These are phyloP conservation scores for Rhizomys pruinosus DNA, from an alignment of 2,113 vertebrate species.

Conservation along the genomic window DNA sequence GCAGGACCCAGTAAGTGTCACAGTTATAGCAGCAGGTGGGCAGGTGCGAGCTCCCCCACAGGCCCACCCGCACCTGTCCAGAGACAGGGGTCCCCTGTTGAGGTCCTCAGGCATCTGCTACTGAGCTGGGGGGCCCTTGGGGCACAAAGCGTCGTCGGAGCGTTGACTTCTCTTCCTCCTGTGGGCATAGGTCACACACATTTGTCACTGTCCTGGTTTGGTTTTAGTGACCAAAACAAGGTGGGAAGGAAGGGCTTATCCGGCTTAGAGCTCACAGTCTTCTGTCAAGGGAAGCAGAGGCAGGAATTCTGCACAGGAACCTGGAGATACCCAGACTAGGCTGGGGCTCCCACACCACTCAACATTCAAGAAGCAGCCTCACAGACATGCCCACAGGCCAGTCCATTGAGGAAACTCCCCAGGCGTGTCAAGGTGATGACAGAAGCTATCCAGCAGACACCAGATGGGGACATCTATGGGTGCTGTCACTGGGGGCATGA, in stretches of 20 bases:
- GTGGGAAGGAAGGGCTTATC: too few species aligned
- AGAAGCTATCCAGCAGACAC: too few species aligned
- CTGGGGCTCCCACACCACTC: too few species aligned
- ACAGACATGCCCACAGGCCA: too few species aligned
- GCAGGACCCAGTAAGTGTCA: background rate
- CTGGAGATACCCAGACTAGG: too few species aligned
- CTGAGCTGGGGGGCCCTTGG: slow-evolving; percentile 35
- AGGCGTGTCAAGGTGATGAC: too few species aligned
- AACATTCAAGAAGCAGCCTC: too few species aligned
- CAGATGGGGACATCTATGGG: rapidly evolving
- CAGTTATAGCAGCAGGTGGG: slow-evolving; percentile 56
- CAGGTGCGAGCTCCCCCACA: background rate
- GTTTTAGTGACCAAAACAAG: too few species aligned
- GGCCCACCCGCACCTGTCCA: background rate
- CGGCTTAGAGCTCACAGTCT: too few species aligned
- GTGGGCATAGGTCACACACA: background rate
- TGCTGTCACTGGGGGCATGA: background rate
- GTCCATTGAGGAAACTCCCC: too few species aligned
- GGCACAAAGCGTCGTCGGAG: slow-evolving; percentile 70
- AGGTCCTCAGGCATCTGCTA: slow-evolving; percentile 59
- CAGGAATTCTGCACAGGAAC: too few species aligned
- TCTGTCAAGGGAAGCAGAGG: too few species aligned
- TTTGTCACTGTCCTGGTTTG: background rate
- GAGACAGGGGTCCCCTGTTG: background rate
- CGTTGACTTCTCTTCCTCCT: slow-evolving; percentile 79